These are phyloP conservation scores for Cephonodes hylas DNA, from an alignment of 2,888 invertebrate genomes.

Conservation along the genomic window DNA sequence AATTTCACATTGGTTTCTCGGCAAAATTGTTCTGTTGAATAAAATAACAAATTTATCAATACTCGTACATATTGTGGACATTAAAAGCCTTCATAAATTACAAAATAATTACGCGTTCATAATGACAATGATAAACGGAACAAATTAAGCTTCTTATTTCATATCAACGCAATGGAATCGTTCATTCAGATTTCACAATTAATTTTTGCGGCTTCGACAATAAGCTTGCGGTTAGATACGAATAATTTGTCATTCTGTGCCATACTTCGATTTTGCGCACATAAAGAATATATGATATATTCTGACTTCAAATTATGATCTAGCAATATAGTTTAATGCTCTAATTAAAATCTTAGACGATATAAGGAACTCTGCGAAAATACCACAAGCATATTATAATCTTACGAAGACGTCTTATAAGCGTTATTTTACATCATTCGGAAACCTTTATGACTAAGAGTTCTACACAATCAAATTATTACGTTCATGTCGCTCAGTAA, in stretches of 20 bases:
- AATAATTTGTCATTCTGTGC: background rate
- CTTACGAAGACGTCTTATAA: no score
- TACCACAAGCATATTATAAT: no score
- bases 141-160: background rate
- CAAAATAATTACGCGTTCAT: background rate
- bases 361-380: no score
- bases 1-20: background rate
- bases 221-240: background rate
- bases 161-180: background rate
- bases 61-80: background rate
- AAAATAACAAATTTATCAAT: background rate
- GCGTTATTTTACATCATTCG: no score
- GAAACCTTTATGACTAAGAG: no score
- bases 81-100: background rate
- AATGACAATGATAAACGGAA: background rate
- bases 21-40: background rate
- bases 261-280: background rate
- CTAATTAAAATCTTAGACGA: no score
- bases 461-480: no score
- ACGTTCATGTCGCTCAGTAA: no score
- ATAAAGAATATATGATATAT: no score
- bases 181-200: background rate
- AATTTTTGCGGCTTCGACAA: background rate
- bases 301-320: no score
- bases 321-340: no score